These are phyloP conservation scores for Agrochola litura DNA, from an alignment of 2,888 invertebrate species.

Conservation along the genomic window DNA sequence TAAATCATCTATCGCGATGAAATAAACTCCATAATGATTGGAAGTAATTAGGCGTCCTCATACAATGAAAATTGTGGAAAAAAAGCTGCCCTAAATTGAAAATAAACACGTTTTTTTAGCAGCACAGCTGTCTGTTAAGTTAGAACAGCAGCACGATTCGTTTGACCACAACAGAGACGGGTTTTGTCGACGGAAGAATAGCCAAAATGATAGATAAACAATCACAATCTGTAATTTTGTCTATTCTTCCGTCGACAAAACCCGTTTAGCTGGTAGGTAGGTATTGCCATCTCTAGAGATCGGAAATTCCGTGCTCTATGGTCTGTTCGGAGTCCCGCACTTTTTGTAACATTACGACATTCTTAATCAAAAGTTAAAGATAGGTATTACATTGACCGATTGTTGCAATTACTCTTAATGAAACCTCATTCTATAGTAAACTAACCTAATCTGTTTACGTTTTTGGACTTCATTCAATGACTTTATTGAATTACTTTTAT, in stretches of 20 bases:
- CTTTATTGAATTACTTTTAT: not conserved
- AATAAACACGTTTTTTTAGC: too few relatives aligned
- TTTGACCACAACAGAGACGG: too few relatives aligned
- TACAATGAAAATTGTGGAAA: too few relatives aligned
- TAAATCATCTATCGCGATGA: too few relatives aligned
- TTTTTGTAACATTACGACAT: conserved; percentile 23
- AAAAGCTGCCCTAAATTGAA: too few relatives aligned
- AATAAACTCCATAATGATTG: too few relatives aligned
- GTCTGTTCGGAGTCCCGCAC: conserved; percentile 1
- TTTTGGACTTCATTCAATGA: not conserved
- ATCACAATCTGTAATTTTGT: too few relatives aligned
- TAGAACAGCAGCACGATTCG: not conserved
- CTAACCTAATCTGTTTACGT: not conserved
- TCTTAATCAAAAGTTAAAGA: not conserved
- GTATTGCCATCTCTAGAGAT: not conserved
- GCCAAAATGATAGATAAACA: too few relatives aligned
- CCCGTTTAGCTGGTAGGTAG: not conserved
- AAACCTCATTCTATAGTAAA: not conserved
- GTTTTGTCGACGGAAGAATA: too few relatives aligned
- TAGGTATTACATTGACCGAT: not conserved
- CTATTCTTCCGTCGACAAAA: too few relatives aligned
- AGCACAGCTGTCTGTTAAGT: not conserved
- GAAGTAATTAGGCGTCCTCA: too few relatives aligned
- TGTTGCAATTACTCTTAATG: not conserved
- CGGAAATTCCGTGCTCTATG: not conserved